Percentiles rank a stretch among this genome's conserved stretches.
These are phyloP conservation scores for Urophycis tenuis DNA, from an alignment of 2,797 vertebrate genomes.

Conservation along the genomic window DNA sequence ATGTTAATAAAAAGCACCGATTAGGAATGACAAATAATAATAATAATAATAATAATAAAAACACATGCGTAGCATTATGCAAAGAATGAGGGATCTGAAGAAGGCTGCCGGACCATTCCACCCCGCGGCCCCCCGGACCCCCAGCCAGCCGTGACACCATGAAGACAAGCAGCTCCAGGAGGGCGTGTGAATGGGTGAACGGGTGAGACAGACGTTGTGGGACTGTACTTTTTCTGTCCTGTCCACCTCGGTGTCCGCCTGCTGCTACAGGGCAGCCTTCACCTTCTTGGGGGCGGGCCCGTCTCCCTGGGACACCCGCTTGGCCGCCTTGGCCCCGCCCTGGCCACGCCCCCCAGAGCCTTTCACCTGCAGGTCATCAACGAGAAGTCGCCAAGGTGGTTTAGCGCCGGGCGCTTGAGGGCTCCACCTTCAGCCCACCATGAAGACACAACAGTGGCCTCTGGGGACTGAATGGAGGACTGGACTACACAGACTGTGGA, in stretches of 20 bases:
- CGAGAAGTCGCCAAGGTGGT: neutral
- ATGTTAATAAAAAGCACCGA: constrained; percentile 1
- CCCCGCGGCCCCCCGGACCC: too few relatives aligned
- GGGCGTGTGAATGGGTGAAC: constrained; percentile 10
- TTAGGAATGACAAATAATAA: neutral
- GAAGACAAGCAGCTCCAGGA: neutral
- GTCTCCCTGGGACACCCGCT: constrained; percentile 50
- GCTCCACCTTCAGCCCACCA: neutral
- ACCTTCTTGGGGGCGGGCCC: constrained; percentile 74
- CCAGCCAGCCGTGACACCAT: neutral
- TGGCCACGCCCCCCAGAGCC: constrained; percentile 48
- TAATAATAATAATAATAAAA: neutral
- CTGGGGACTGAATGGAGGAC: too few relatives aligned
- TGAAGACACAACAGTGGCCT: too few relatives aligned
- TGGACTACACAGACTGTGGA: too few relatives aligned
- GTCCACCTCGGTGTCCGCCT: constrained; percentile 32
- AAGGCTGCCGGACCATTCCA: neutral
- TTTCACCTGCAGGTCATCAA: constrained; percentile 67
- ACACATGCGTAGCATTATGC: constrained; percentile 1
- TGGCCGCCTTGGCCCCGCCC: constrained; percentile 58
- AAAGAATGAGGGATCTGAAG: neutral
- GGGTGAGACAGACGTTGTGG: constrained; percentile 40
- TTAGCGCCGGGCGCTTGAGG: neutral
- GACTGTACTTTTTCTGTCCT: constrained; percentile 68
- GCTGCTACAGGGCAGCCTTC: constrained; percentile 48